phyloP scores from a whole-genome alignment of 92 coral and sea anemone genomes.

The Desmophyllum pertusum region DNA sequence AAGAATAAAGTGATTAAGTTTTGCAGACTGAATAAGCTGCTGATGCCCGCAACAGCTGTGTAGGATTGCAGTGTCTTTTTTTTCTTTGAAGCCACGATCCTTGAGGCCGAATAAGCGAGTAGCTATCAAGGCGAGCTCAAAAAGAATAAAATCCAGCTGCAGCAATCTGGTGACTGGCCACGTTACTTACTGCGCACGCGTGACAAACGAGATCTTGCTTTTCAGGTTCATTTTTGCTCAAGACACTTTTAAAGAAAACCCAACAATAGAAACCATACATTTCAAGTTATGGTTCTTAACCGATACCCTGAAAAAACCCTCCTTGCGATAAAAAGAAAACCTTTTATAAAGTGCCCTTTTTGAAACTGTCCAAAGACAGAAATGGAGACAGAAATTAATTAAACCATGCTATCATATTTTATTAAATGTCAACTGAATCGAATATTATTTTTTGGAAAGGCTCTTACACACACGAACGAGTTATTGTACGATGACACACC shows the following conservation, averaged over 20 bases:
- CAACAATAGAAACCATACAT: too few relatives aligned
- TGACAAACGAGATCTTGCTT: not conserved
- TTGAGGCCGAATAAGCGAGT: not conserved
- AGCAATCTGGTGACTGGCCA: not conserved
- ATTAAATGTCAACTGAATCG: not conserved
- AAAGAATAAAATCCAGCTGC: not conserved
- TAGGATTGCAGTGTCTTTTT: not conserved
- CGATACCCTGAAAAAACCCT: not conserved
- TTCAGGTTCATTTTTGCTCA: too few relatives aligned
- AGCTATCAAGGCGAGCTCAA: not conserved
- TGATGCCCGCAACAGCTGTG: conserved; percentile 15
- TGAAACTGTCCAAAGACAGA: not conserved
- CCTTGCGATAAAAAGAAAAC: too few relatives aligned
- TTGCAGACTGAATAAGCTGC: conserved; percentile 13
- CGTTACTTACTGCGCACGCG: not conserved
- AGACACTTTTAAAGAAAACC: not conserved
- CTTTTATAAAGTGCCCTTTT: not conserved
- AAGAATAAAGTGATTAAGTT: conserved; percentile 26
- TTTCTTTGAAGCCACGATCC: not conserved
- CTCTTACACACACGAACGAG: not conserved
- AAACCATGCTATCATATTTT: not conserved
- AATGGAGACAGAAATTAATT: not conserved
- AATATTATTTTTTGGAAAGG: not conserved
- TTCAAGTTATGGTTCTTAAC: not conserved
- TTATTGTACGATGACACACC: not conserved